These are phyloP conservation scores for Aplidium turbinatum DNA, from an alignment of 23 tunicate genomes.

Conservation along the genomic window DNA sequence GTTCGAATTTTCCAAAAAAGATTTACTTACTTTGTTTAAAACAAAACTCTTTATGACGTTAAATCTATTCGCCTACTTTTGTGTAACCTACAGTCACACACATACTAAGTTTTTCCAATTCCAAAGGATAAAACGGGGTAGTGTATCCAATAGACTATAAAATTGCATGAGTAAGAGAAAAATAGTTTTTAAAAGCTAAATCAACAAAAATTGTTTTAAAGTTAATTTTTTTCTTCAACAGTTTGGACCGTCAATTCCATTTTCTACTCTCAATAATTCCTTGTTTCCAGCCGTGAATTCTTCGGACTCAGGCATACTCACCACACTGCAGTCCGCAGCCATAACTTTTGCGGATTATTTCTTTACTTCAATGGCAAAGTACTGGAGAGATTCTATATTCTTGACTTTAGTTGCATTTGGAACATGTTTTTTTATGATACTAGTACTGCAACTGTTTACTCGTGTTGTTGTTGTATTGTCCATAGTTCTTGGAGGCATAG, in stretches of 20 bases:
- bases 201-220: no score
- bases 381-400: constrained; percentile 36
- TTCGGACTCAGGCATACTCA: not conserved
- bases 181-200: no score
- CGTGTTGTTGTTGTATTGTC: constrained; percentile 50
- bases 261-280: not conserved
- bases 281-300: not conserved
- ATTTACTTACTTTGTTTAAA: no score
- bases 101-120: no score
- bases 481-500: constrained; percentile 50
- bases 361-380: constrained; percentile 36
- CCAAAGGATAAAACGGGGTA: no score
- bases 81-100: no score
- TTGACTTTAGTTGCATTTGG: constrained; percentile 42
- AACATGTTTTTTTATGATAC: constrained; percentile 38
- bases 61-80: no score
- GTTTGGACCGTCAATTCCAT: not conserved
- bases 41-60: no score
- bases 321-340: not conserved
- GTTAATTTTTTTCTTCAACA: not conserved
- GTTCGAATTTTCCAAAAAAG: no score
- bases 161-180: no score
- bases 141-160: no score
- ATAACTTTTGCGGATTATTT: constrained; percentile 24
- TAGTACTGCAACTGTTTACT: constrained; percentile 68